These are phyloP conservation scores for Xiphophorus maculatus DNA, from an alignment of 2,113 vertebrate species.

Conservation along the genomic window DNA sequence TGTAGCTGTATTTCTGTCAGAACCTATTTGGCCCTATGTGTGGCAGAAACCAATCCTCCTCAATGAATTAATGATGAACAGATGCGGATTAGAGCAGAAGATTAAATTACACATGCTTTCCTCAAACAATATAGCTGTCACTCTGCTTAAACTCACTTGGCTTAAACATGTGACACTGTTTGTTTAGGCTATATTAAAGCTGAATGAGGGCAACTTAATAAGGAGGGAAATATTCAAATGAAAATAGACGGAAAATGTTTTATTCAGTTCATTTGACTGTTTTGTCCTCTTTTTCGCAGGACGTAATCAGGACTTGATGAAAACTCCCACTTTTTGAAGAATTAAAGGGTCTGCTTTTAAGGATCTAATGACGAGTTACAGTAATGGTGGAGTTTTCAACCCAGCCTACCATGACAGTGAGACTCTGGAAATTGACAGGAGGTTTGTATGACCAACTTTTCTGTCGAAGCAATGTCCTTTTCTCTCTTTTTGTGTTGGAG, in stretches of 20 bases:
- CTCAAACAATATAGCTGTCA: constrained; percentile 37
- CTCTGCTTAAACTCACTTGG: constrained; percentile 14
- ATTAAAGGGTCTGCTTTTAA: constrained; percentile 15
- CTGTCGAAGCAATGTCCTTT: background rate
- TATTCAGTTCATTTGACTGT: background rate
- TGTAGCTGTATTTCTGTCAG: constrained; percentile 19
- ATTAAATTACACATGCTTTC: constrained; percentile 56
- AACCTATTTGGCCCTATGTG: constrained; percentile 2
- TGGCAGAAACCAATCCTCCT: constrained; percentile 52
- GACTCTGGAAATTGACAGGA: constrained; percentile 80
- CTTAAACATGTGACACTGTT: constrained; percentile 7
- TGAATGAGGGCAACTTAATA: background rate
- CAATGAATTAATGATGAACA: constrained; percentile 71
- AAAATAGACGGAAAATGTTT: background rate
- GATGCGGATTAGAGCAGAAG: constrained; percentile 20
- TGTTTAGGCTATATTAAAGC: constrained; percentile 4
- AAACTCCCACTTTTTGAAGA: constrained; percentile 10
- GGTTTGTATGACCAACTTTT: constrained; percentile 72
- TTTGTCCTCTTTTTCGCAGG: constrained; percentile 2
- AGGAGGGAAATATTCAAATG: background rate
- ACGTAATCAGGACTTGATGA: background rate
- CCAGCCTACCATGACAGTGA: constrained; percentile 80
- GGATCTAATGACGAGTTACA: constrained; percentile 77
- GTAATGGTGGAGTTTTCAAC: constrained; percentile 73
- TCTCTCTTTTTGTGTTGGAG: background rate